Conservation (phyloP, 1,140 invertebrate genomes). For the Diorhabda carinulata region DNA sequence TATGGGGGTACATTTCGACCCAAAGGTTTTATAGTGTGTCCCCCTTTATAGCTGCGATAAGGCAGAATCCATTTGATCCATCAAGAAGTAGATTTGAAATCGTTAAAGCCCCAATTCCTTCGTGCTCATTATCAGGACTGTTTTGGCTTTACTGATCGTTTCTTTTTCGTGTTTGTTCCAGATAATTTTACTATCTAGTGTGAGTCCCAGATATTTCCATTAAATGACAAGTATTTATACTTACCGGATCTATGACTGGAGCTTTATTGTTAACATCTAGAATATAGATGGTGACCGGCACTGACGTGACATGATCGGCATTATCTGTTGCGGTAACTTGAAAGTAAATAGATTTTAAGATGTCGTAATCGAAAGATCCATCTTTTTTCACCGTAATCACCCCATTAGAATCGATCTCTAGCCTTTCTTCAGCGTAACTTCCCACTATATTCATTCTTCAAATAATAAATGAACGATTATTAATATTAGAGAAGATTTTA, state of each 20-base stretch:
- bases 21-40: too few relatives aligned
- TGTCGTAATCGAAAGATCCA: constrained; percentile 56
- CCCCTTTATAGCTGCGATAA: too few relatives aligned
- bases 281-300: constrained; percentile 53
- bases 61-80: too few relatives aligned
- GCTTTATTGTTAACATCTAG: constrained; percentile 58
- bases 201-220: too few relatives aligned
- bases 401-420: constrained; percentile 50
- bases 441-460: not conserved
- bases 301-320: constrained; percentile 49
- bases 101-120: too few relatives aligned
- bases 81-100: too few relatives aligned
- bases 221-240: not conserved
- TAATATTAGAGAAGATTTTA: not conserved
- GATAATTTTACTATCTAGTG: too few relatives aligned
- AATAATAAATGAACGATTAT: not conserved
- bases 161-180: too few relatives aligned
- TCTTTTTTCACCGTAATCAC: constrained; percentile 49
- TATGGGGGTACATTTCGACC: too few relatives aligned
- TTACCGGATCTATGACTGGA: constrained; percentile 51
- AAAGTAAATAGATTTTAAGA: constrained; percentile 52
- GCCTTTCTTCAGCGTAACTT: not conserved
- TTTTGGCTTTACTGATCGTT: too few relatives aligned
- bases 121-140: too few relatives aligned
- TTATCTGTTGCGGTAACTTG: constrained; percentile 53